Evolutionary conservation across 37 sponge, comb jelly and placozoan species (phyloP).

Genomic region (Aplysina aerophoba): DNA sequence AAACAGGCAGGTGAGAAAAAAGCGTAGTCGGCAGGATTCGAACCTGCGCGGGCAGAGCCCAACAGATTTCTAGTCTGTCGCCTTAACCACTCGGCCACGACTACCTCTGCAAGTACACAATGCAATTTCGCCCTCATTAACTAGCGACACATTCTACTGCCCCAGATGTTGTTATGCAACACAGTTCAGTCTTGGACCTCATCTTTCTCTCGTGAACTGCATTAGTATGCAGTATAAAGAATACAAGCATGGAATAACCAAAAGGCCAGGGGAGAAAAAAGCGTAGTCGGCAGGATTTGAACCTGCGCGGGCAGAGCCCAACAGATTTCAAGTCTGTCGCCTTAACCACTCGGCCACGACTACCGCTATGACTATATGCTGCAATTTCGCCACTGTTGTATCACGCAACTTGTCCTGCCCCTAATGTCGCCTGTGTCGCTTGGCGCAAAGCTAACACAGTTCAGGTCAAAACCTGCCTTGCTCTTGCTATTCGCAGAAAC

Average conservation of each 20-base stretch:
- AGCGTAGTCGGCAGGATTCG: constrained; percentile 41
- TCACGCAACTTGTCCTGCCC: too few relatives aligned
- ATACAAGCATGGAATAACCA: too few relatives aligned
- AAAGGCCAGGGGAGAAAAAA: constrained; percentile 2
- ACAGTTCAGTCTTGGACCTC: neutral
- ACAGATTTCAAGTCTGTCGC: constrained; percentile 33
- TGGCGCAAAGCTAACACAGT: neutral
- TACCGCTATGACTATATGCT: neutral
- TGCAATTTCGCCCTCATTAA: too few relatives aligned
- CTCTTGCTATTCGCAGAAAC: neutral
- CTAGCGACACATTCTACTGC: too few relatives aligned
- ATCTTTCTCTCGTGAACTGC: neutral
- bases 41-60: constrained; percentile 42
- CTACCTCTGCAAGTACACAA: constrained; percentile 9
- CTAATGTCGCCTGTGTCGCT: too few relatives aligned
- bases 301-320: constrained; percentile 42
- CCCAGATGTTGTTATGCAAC: too few relatives aligned
- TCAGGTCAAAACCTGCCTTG: neutral
- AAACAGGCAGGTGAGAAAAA: constrained; percentile 7
- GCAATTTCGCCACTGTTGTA: too few relatives aligned
- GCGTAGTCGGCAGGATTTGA: constrained; percentile 40
- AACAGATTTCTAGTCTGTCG: constrained; percentile 35
- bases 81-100: constrained; percentile 41
- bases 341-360: constrained; percentile 41
- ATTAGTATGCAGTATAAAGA: too few relatives aligned